Base-by-base conservation (phyloP, 1,140 invertebrate species). In the Euwallacea similis region DNA sequence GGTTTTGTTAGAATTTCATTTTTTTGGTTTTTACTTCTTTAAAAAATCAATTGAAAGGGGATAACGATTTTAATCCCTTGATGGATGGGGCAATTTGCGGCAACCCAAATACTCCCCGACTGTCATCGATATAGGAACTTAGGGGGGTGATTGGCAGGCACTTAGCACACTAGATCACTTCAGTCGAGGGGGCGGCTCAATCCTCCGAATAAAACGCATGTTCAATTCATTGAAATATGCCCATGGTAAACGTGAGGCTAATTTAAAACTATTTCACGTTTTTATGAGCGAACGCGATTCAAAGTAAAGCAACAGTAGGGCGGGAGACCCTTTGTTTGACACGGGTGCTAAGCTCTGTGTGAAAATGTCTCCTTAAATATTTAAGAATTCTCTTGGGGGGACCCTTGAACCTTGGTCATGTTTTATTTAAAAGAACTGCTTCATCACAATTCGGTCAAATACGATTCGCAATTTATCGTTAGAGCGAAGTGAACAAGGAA, bases 71-170 rank as follows among this genome's bases (percentile, higher is more conserved):
- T 66, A 66, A 66, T 66, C 65, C 65, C 53, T 66, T 66, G 65
- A 66, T 66, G 65, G 65, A 66, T 66, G 15, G 53, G 65, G 53
- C 65, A 66, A 66, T 66, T 66, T 66, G 54, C 53, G 54, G 65
- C 21, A 33, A 43, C 33, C 65, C 16, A 42, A 33, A 33, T 58
- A 55, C 42, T 66, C 65, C 53, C 33, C 53, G 58, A 66, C 65
- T 66, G 65, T 66, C 65, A 66, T 66, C 65, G 65, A 66, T 66
- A 66, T 43, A 55, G 54, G 65, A 7, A 42, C n/a, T 11, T 13
- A 13, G 65, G 53, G 53, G 65, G 9, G 15, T 66, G 65, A 66
- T 66, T 66, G 65, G 58, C 65, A 58, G 53, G 65, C 65, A 66
- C 65, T 66, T 66, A 66, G 53, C 65, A 55, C 42, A 46, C 61